Conservation (phyloP, 1,140 invertebrate species). For the Leptonema lineaticorne region DNA sequence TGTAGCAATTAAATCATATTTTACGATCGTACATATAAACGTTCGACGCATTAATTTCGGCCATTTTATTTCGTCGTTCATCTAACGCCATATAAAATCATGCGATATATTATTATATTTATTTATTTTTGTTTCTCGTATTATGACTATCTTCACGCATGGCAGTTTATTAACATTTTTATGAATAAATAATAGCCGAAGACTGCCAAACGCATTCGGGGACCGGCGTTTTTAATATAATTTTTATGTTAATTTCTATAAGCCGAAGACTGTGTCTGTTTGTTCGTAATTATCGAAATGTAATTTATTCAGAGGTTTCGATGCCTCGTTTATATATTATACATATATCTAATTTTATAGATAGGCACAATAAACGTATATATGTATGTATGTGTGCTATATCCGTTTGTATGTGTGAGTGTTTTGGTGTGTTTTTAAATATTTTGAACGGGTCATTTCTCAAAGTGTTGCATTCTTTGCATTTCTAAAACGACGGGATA, state of each 20-base stretch:
- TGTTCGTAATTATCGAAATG: slow-evolving; percentile 25
- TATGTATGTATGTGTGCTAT: not conserved
- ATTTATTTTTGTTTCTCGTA: not conserved
- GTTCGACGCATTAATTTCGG: not conserved
- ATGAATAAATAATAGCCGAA: slow-evolving; percentile 10
- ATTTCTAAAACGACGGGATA: slow-evolving; percentile 15
- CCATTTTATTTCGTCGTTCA: not conserved
- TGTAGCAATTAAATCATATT: no score
- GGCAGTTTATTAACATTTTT: slow-evolving; percentile 20
- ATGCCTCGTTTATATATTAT: not conserved
- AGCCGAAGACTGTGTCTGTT: slow-evolving; percentile 5
- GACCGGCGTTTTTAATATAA: slow-evolving; percentile 21
- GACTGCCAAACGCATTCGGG: slow-evolving; percentile 10
- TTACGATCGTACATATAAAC: no score
- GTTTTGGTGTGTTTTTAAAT: slow-evolving; percentile 8
- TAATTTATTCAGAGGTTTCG: slow-evolving; percentile 24
- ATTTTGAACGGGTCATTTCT: slow-evolving; percentile 17
- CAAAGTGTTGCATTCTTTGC: slow-evolving; percentile 21
- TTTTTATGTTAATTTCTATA: slow-evolving; percentile 24
- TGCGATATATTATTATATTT: not conserved
- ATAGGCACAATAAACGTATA: not conserved
- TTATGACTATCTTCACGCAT: slow-evolving; percentile 9
- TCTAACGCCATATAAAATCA: no score
- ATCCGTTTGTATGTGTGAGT: not conserved
- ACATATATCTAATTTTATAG: not conserved